phyloP scores from a whole-genome alignment of 2,888 invertebrate species.

The Euzophera pinguis region DNA sequence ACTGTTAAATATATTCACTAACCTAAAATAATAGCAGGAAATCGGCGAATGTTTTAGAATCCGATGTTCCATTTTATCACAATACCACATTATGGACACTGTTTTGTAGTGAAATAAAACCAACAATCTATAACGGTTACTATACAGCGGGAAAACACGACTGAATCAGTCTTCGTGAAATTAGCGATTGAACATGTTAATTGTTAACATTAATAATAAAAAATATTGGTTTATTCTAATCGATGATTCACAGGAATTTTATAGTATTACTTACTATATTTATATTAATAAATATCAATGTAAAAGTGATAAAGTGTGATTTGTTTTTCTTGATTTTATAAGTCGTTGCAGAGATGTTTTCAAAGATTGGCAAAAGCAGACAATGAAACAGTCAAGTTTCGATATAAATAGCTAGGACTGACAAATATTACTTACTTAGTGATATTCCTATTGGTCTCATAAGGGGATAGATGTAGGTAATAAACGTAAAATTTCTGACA shows the following conservation, averaged over 20 bases:
- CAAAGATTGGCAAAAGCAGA: too few species aligned
- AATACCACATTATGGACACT: background rate
- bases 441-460: too few species aligned
- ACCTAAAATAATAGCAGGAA: background rate
- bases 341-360: too few species aligned
- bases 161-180: conserved; percentile 3
- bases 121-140: background rate
- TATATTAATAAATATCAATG: too few species aligned
- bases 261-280: too few species aligned
- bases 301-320: too few species aligned
- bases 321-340: too few species aligned
- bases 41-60: background rate
- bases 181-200: background rate
- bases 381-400: too few species aligned
- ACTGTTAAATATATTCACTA: background rate
- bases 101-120: background rate
- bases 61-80: conserved; percentile 1
- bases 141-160: conserved; percentile 4
- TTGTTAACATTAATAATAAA: background rate
- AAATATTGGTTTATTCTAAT: background rate
- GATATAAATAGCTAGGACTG: too few species aligned
- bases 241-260: background rate
- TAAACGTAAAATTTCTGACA: too few species aligned
- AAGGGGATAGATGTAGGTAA: too few species aligned
- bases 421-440: too few species aligned